Evolutionary conservation across 2,797 vertebrate species (phyloP), one percentile per base, ranked within the genome.

Genomic region (Chromobotia macracanthus): DNA sequence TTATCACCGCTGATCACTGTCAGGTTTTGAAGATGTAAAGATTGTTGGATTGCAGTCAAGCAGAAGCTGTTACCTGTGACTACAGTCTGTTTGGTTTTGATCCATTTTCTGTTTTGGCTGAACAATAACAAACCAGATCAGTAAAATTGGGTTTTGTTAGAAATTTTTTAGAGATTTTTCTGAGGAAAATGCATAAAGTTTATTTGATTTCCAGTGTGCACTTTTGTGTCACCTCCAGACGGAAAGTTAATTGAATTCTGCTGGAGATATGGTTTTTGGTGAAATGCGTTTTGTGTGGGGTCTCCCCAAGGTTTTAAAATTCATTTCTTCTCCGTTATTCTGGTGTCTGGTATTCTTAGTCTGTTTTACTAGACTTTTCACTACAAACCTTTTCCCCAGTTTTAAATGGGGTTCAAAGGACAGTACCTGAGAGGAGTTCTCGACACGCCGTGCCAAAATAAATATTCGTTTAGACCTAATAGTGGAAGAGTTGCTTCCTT

Each of bases 1-100:
- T 31, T 5, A 91, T 91, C 89, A 86, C 89, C 90, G 72, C 81
- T 86, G 88, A 91, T 92, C 88, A 88, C 87, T 90, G 91, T 91
- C 91, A 90, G 83, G 86, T 79, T 77, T 76, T 38, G 8, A 38
- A 38, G 6, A 9, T 38, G 35, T 31, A 31, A 31, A 31, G 8
- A 2, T 10, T 44, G 41, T 44, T 10, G 41, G 31, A n/a, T n/a
- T 44, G 11, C 11, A 44, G 41, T 11, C 41, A 44, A 44, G 11
- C 41, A 71, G 70, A 81, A 83, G 58, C 63, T 31, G 23, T 80
- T 44, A 44, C 41, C 41, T 11, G 41, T 44, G 41, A 44, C 41
- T 11, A n/a, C n/a, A n/a, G n/a, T n/a, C n/a, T n/a, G 3, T 48
- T 48, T 48, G 3, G 44, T 48, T 48, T 48, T 48, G 11, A 11